Percentiles rank a stretch among this genome's conserved stretches.
These are phyloP conservation scores for Papilio polytes DNA, from an alignment of 1,140 invertebrate species.

Conservation along the genomic window DNA sequence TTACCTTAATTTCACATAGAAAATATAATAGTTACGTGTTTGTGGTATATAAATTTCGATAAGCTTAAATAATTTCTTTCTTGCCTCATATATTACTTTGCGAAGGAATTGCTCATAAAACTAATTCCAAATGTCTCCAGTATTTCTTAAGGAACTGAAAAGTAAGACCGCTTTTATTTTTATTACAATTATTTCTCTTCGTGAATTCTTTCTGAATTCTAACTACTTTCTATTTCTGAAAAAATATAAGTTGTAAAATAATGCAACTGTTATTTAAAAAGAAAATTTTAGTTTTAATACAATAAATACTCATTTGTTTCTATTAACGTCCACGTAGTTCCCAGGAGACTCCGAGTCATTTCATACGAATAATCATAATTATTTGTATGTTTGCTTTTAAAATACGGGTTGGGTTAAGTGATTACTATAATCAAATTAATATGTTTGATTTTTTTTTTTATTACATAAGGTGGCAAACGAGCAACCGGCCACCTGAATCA, in stretches of 20 bases:
- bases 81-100: background rate
- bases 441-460: too few species aligned
- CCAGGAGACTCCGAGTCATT: too few species aligned
- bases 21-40: background rate
- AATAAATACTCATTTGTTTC: background rate
- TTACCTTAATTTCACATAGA: background rate
- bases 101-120: conserved; percentile 7
- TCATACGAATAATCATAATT: too few species aligned
- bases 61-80: background rate
- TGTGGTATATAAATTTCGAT: background rate
- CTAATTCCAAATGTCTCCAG: background rate
- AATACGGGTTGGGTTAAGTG: too few species aligned
- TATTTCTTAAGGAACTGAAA: background rate
- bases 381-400: too few species aligned
- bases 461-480: too few species aligned
- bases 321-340: too few species aligned
- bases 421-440: too few species aligned
- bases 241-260: background rate
- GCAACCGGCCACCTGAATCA: too few species aligned
- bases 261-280: background rate
- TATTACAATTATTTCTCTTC: background rate
- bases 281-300: background rate
- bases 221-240: background rate
- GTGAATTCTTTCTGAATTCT: background rate
- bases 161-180: background rate